Evolutionary conservation across 2,113 vertebrate species (phyloP).

Genomic region (Lutjanus erythropterus): DNA sequence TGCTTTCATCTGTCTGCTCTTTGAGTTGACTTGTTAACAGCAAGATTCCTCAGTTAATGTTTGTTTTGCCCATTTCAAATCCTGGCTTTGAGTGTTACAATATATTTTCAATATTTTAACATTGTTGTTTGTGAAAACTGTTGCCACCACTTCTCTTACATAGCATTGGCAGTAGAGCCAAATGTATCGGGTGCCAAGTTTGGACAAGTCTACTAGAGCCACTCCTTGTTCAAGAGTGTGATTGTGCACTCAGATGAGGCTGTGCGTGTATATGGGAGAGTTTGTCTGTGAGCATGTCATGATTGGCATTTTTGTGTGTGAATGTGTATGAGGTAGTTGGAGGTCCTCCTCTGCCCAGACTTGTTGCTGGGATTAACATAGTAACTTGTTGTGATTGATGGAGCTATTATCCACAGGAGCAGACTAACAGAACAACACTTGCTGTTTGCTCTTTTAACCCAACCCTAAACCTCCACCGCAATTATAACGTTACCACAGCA

Average conservation of each 20-base stretch:
- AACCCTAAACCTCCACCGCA: background rate
- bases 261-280: background rate
- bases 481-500: background rate
- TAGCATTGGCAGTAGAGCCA: background rate
- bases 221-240: constrained; percentile 10
- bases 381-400: constrained; percentile 17
- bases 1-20: background rate
- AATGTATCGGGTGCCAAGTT: background rate
- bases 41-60: background rate
- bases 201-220: constrained; percentile 17
- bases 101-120: background rate
- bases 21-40: background rate
- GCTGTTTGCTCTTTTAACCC: background rate
- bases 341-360: constrained; percentile 16
- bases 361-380: background rate
- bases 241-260: background rate
- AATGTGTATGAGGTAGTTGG: background rate
- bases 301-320: constrained; percentile 3
- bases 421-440: background rate
- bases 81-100: background rate
- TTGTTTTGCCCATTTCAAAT: background rate
- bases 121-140: background rate
- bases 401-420: background rate
- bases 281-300: constrained; percentile 1
- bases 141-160: no score